These are phyloP conservation scores for Pogonocichla stellata DNA, from an alignment of 2,113 vertebrate species.

Conservation along the genomic window DNA sequence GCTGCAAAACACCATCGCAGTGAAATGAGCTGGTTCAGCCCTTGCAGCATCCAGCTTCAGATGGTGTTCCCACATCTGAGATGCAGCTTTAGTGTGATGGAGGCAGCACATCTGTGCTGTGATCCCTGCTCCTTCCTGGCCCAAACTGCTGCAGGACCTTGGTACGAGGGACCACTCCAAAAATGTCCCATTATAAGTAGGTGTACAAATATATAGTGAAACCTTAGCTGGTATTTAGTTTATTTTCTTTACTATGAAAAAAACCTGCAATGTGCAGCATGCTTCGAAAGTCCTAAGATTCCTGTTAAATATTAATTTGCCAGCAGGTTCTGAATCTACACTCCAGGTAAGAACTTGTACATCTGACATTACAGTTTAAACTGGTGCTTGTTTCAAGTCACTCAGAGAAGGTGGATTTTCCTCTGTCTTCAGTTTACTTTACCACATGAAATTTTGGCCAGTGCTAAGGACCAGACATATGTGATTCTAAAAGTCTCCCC, in stretches of 20 bases:
- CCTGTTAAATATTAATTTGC: background rate
- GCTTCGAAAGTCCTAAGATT: background rate
- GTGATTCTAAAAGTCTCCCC: background rate
- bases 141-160: background rate
- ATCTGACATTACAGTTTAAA: background rate
- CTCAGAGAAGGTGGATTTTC: background rate
- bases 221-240: background rate
- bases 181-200: background rate
- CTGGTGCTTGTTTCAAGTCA: background rate
- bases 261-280: background rate
- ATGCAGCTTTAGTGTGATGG: background rate
- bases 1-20: background rate
- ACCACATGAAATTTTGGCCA: background rate
- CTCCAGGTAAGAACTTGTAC: background rate
- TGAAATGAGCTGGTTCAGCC: background rate
- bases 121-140: background rate
- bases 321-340: background rate
- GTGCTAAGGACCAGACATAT: background rate
- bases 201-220: fast-evolving
- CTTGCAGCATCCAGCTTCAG: background rate
- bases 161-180: background rate
- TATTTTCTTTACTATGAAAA: background rate
- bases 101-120: background rate
- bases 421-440: background rate
- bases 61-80: background rate